phyloP scores from a whole-genome alignment of 2,888 invertebrate genomes.

The Hydriomena furcata region DNA sequence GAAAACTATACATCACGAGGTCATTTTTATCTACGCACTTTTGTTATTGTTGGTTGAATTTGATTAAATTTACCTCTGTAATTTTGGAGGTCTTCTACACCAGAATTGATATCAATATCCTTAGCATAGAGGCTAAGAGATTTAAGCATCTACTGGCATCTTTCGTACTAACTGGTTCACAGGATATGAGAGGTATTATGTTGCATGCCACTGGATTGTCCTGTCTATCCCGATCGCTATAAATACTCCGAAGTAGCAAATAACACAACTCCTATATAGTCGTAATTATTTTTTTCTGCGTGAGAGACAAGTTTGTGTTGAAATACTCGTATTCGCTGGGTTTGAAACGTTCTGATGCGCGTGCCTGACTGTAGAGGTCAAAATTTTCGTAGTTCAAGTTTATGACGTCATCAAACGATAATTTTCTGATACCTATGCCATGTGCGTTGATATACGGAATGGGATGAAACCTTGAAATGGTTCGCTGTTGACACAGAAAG shows the following conservation, averaged over 20 bases:
- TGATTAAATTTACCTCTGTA: too few species aligned
- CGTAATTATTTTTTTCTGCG: constrained; percentile 11
- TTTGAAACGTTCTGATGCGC: too few species aligned
- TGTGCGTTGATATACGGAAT: neutral
- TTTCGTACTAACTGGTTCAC: neutral
- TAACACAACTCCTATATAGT: constrained; percentile 30
- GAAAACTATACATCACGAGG: too few species aligned
- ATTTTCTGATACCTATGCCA: too few species aligned
- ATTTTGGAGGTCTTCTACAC: too few species aligned
- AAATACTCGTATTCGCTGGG: neutral
- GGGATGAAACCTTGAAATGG: constrained; percentile 2
- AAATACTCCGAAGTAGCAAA: constrained; percentile 35
- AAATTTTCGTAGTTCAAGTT: too few species aligned
- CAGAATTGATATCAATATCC: too few species aligned
- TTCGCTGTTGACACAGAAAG: constrained; percentile 7
- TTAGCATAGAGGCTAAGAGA: too few species aligned
- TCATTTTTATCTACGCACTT: too few species aligned
- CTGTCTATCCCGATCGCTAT: constrained; percentile 40
- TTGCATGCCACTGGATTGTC: constrained; percentile 41
- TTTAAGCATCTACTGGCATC: neutral
- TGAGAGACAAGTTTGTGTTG: constrained; percentile 1
- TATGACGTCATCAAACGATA: too few species aligned
- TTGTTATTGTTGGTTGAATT: too few species aligned
- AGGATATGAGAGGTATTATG: neutral
- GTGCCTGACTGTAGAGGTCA: too few species aligned